Evolutionary conservation across 1,140 invertebrate species (phyloP).

Genomic region (Glossosoma conforme): DNA sequence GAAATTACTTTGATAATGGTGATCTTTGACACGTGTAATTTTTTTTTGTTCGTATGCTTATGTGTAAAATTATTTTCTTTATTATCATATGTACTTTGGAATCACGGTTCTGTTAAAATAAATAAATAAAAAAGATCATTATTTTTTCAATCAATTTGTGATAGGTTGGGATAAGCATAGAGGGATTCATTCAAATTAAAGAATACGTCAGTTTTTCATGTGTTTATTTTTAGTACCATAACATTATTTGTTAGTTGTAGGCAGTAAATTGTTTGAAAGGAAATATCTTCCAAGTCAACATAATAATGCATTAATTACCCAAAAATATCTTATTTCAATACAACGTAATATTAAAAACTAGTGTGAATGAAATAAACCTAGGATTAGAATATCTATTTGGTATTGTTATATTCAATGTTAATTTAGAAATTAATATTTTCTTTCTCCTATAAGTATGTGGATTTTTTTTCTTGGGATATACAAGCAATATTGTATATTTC

Average conservation of each 20-base stretch:
- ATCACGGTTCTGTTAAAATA: not conserved
- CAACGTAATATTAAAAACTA: constrained; percentile 10
- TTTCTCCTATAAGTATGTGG: not conserved
- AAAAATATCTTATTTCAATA: constrained; percentile 15
- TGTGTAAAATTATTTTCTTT: not conserved
- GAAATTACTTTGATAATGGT: too few relatives aligned
- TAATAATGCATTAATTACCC: constrained; percentile 14
- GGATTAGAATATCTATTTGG: constrained; percentile 32
- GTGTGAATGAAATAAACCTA: constrained; percentile 22
- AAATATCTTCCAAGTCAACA: constrained; percentile 1
- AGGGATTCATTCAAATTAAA: too few relatives aligned
- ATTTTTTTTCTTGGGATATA: not conserved
- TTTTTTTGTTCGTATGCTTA: not conserved
- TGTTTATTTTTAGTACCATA: constrained; percentile 29
- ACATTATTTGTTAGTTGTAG: constrained; percentile 29
- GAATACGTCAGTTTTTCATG: not conserved
- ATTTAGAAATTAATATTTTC: constrained; percentile 4
- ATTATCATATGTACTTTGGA: not conserved
- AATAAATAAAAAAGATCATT: constrained; percentile 6
- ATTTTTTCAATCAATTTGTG: too few relatives aligned
- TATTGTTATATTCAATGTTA: constrained; percentile 29
- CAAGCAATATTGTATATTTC: constrained; percentile 2
- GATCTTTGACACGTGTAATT: too few relatives aligned
- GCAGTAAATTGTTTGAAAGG: constrained; percentile 21
- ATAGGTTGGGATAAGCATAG: too few relatives aligned